These are phyloP conservation scores for Cathartes aura DNA, from an alignment of 2,113 vertebrate genomes.

Conservation along the genomic window DNA sequence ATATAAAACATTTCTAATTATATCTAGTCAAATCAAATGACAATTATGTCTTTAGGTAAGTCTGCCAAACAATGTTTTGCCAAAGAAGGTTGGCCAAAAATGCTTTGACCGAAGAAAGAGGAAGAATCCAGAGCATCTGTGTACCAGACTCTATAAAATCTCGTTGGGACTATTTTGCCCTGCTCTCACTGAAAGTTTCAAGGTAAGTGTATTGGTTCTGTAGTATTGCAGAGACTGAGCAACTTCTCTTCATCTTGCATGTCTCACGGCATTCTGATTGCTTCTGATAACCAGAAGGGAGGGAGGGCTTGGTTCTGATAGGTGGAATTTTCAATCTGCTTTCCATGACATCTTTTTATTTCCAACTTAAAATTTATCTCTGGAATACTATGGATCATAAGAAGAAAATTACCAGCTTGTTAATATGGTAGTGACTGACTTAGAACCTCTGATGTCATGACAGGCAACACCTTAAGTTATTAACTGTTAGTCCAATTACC, in stretches of 20 bases:
- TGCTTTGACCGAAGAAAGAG: conserved; percentile 77
- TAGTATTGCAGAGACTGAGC: background rate
- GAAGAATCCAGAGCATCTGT: conserved; percentile 63
- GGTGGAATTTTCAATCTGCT: background rate
- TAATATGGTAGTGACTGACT: conserved; percentile 17
- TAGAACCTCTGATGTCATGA: background rate
- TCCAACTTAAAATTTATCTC: background rate
- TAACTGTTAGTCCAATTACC: background rate
- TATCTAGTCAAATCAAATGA: conserved; percentile 75
- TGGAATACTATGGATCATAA: background rate
- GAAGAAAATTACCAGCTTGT: background rate
- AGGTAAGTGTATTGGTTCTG: conserved; percentile 66
- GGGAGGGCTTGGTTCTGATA: background rate
- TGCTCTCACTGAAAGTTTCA: conserved; percentile 69
- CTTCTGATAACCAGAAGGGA: background rate
- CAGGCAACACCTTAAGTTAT: conserved; percentile 44
- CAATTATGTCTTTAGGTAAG: conserved; percentile 64
- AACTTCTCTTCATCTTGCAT: background rate
- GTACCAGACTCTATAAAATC: conserved; percentile 71
- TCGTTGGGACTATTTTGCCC: conserved; percentile 35
- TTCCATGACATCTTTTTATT: background rate
- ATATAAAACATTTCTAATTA: conserved; percentile 78
- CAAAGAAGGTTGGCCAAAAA: conserved; percentile 62
- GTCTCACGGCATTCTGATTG: background rate
- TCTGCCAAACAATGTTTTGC: conserved; percentile 72